Percentiles rank a stretch among this genome's conserved stretches.
Conservation (phyloP, 1,140 invertebrate species). For the Drosophila tristis region DNA sequence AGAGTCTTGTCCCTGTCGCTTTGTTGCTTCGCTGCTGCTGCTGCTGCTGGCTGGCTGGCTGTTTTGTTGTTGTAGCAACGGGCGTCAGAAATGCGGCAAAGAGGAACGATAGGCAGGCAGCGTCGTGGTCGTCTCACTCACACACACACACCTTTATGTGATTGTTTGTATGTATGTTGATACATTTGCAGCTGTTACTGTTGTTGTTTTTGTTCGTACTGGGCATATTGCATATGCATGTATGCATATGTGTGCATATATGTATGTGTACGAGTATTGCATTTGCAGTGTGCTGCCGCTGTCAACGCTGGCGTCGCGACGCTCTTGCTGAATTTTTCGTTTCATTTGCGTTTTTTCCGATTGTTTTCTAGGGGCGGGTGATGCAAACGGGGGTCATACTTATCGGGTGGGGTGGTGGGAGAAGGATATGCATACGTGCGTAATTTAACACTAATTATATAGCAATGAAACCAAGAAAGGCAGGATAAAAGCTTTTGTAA, state of each 20-base stretch:
- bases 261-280: not conserved
- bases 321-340: slow-evolving; percentile 27
- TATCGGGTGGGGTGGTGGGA: slow-evolving; percentile 5
- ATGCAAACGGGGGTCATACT: slow-evolving; percentile 19
- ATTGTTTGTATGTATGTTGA: slow-evolving; percentile 20
- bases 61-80: slow-evolving; percentile 48
- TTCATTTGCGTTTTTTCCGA: slow-evolving; percentile 58
- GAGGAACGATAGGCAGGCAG: slow-evolving; percentile 5
- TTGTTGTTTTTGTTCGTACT: slow-evolving; percentile 31
- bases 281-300: slow-evolving; percentile 43
- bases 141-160: slow-evolving; percentile 4
- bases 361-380: slow-evolving; percentile 11
- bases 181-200: slow-evolving; percentile 56
- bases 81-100: slow-evolving; percentile 17
- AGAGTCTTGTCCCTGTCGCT: slow-evolving; percentile 30
- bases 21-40: slow-evolving; percentile 10
- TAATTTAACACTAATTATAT: no score
- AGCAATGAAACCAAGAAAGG: no score
- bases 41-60: not conserved
- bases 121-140: slow-evolving; percentile 16
- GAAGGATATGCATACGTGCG: not conserved
- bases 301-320: slow-evolving; percentile 30
- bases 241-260: not conserved
- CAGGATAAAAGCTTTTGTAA: no score
- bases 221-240: slow-evolving; percentile 57